Percentiles rank a stretch among this genome's conserved stretches.
Evolutionary conservation across 1,140 invertebrate genomes (phyloP).

Genomic region (Lepidurus apus): DNA sequence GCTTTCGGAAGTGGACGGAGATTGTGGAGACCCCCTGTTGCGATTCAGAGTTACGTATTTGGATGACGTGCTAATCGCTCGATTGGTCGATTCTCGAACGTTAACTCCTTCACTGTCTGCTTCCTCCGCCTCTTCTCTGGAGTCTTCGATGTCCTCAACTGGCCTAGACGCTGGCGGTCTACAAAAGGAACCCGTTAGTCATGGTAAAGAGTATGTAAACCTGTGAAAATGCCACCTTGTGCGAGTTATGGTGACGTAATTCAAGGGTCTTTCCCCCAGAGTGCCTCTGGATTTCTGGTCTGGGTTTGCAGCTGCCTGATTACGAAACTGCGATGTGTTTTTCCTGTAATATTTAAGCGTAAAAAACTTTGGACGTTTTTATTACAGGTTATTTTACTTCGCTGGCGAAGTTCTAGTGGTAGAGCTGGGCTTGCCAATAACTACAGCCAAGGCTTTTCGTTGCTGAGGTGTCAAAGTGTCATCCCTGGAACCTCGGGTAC

Average conservation of each 20-base stretch:
- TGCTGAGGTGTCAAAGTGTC: slow-evolving; percentile 27
- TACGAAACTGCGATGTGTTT: not conserved
- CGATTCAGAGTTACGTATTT: slow-evolving; percentile 28
- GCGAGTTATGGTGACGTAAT: slow-evolving; percentile 4
- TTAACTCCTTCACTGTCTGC: not conserved
- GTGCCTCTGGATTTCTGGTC: not conserved
- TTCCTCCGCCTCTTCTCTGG: not conserved
- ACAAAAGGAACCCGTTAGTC: not conserved
- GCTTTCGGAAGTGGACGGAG: not conserved
- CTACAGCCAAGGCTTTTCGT: slow-evolving; percentile 29
- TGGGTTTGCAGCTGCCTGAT: not conserved
- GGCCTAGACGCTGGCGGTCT: not conserved
- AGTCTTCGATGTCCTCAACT: not conserved
- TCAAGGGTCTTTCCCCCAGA: not conserved
- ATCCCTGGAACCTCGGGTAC: slow-evolving; percentile 23
- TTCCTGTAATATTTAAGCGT: not conserved
- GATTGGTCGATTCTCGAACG: slow-evolving; percentile 13
- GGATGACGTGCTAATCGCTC: slow-evolving; percentile 16
- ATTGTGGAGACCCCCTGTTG: not conserved
- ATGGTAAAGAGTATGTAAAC: not conserved
- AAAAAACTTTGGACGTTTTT: not conserved
- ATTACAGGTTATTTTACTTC: not conserved
- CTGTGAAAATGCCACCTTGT: not conserved
- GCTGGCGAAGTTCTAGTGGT: not conserved
- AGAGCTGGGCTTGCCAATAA: slow-evolving; percentile 24